Conservation (phyloP, 1,140 invertebrate species). For the Oryctes rhinoceros region DNA sequence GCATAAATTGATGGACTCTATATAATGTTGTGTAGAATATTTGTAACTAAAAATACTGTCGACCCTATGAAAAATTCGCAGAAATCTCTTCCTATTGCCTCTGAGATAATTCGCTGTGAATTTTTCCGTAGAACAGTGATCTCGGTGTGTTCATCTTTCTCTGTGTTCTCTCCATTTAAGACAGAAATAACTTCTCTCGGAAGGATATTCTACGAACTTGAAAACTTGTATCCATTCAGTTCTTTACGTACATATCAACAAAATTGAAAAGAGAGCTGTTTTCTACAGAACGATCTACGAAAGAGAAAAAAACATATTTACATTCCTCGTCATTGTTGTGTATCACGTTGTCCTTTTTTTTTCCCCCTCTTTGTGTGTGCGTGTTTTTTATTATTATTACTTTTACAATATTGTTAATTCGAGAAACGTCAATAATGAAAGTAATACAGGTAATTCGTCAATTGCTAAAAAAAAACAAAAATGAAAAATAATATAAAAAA, state of each 20-base stretch:
- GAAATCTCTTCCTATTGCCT: neutral
- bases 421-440: neutral
- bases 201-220: neutral
- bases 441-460: conserved; percentile 16
- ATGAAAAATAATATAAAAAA: neutral
- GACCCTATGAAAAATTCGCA: neutral
- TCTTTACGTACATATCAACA: neutral
- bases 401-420: neutral
- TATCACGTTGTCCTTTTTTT: neutral
- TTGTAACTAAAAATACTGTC: neutral
- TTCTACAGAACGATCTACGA: neutral
- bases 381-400: neutral
- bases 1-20: neutral
- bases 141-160: conserved; percentile 10
- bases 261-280: neutral
- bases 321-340: conserved; percentile 10
- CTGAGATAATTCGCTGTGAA: neutral
- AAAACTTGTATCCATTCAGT: neutral
- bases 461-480: conserved; percentile 6
- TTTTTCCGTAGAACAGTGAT: neutral
- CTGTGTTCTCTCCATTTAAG: neutral
- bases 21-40: neutral
- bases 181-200: neutral
- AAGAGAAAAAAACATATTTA: neutral
- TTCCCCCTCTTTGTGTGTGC: neutral